These are phyloP conservation scores for Drosophila helvetica DNA, from an alignment of 2,888 invertebrate species.

Conservation along the genomic window DNA sequence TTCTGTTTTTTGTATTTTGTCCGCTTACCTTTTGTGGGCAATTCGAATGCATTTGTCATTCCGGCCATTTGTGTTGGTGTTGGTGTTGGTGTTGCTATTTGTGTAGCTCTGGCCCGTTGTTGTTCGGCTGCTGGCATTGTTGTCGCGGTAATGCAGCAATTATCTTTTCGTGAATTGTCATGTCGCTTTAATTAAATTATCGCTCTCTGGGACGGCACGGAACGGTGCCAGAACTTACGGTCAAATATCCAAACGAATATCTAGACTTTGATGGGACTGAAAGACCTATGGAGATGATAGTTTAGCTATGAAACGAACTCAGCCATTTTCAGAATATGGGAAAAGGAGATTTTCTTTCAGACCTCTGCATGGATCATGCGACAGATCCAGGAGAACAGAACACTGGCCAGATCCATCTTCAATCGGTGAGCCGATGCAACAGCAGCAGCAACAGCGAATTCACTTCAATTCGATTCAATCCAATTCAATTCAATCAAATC, in stretches of 20 bases:
- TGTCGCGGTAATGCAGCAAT: constrained; percentile 49
- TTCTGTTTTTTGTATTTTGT: not conserved
- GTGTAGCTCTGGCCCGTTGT: constrained; percentile 3
- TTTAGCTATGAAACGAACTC: too few species aligned
- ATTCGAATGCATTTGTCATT: constrained; percentile 23
- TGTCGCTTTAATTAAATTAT: constrained; percentile 67
- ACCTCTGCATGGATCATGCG: too few species aligned
- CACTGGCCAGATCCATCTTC: constrained; percentile 3
- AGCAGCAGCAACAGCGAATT: constrained; percentile 40
- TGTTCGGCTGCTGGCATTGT: constrained; percentile 21
- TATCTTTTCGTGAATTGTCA: constrained; percentile 52
- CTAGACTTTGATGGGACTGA: not conserved
- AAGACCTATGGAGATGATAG: too few species aligned
- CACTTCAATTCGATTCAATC: constrained; percentile 14
- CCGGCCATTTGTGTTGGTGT: constrained; percentile 13
- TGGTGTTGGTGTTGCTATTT: not conserved
- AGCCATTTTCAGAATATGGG: too few species aligned
- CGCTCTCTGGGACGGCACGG: constrained; percentile 19
- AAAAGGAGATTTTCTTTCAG: too few species aligned
- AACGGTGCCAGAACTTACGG: too few species aligned
- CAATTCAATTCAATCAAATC: constrained; percentile 50
- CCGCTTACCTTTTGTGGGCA: constrained; percentile 22
- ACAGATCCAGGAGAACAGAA: constrained; percentile 6
- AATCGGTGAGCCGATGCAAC: constrained; percentile 5
- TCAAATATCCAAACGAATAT: not conserved